Evolutionary conservation across 2,888 invertebrate species (phyloP).

Genomic region (Dilophus febrilis): DNA sequence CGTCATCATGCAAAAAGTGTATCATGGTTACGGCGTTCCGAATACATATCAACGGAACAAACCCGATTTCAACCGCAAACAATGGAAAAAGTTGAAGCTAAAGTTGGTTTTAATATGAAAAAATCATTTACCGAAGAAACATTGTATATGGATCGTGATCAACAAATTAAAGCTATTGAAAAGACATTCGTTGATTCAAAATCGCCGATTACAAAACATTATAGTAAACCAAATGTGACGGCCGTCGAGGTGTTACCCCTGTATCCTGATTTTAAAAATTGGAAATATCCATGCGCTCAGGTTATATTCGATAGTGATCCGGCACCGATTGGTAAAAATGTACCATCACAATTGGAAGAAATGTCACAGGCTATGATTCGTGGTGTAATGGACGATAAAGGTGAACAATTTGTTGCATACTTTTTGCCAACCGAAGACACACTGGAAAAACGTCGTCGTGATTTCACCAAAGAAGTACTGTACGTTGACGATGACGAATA

Average conservation of each 20-base stretch:
- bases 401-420: conserved; percentile 97
- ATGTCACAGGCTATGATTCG: conserved; percentile 99
- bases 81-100: conserved; percentile 95
- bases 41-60: conserved; percentile 97
- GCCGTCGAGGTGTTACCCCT: conserved; percentile 78
- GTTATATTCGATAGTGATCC: conserved; percentile 99
- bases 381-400: conserved; percentile 98
- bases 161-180: conserved; percentile 93
- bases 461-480: conserved; percentile 54
- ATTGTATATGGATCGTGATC: conserved; percentile 88
- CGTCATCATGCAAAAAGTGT: conserved; percentile 92
- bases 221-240: conserved; percentile 87
- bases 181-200: conserved; percentile 90
- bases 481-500: conserved; percentile 86
- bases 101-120: conserved; percentile 96
- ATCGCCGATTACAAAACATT: conserved; percentile 72
- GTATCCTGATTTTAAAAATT: conserved; percentile 90
- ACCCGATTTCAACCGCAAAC: conserved; percentile 92
- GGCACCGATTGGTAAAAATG: conserved; percentile 60
- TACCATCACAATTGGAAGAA: conserved; percentile 81
- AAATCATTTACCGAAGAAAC: conserved; percentile 84
- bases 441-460: conserved; percentile 69
- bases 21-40: conserved; percentile 95
- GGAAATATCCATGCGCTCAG: conserved; percentile 96
- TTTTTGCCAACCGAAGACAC: conserved; percentile 93